Conservation (phyloP, 2,113 vertebrate species). For the Grammomys dolichurus region DNA sequence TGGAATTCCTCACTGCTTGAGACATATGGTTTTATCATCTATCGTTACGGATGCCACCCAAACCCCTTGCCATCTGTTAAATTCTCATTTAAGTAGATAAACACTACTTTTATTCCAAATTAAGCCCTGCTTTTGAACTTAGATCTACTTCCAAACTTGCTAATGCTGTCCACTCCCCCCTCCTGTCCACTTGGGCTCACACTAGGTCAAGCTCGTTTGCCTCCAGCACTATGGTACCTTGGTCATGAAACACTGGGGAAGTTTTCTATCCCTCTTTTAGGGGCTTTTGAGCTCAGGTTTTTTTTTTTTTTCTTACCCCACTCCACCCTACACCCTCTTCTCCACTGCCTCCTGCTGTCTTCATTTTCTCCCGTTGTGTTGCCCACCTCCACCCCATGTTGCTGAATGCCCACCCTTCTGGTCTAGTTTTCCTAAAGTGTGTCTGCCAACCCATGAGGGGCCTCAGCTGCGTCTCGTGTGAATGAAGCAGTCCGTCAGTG, state of each 20-base stretch:
- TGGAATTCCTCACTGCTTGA: background rate
- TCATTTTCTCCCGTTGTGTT: background rate
- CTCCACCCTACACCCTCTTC: background rate
- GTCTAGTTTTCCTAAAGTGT: background rate
- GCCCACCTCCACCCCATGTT: background rate
- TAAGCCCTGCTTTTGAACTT: background rate
- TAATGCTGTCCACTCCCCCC: background rate
- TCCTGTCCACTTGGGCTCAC: background rate
- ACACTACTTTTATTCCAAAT: background rate
- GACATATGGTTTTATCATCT: background rate
- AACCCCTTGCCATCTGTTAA: background rate
- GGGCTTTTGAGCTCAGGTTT: background rate
- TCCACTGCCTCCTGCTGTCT: background rate
- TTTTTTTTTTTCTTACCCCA: background rate
- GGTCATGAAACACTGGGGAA: background rate
- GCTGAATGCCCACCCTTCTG: background rate
- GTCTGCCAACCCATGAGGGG: background rate
- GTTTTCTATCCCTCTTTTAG: background rate
- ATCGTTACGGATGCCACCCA: background rate
- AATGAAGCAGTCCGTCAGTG: background rate
- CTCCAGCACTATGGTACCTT: background rate
- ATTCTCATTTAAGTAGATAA: background rate
- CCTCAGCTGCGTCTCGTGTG: rapidly evolving
- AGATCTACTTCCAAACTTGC: background rate
- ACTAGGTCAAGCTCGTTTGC: background rate